These are phyloP conservation scores for Trinorchestia longiramus DNA, from an alignment of 1,140 invertebrate genomes.

Conservation along the genomic window DNA sequence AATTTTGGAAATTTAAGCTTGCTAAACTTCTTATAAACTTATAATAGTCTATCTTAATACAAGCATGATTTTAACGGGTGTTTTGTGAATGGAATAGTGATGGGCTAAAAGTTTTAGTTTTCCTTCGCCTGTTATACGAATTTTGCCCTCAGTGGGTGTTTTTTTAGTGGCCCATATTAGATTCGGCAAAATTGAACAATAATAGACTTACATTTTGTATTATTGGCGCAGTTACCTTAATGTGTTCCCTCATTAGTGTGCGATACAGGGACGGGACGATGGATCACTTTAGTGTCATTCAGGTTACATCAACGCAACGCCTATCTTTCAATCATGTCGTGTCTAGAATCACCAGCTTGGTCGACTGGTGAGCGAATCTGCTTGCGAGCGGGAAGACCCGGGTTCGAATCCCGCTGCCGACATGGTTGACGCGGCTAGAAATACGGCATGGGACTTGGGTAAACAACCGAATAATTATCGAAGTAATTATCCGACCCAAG, in stretches of 20 bases:
- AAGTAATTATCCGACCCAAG: no score
- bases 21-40: neutral
- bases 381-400: no score
- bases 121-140: neutral
- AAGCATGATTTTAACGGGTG: neutral
- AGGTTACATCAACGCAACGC: no score
- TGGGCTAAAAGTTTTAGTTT: neutral
- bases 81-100: neutral
- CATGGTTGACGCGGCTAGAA: no score
- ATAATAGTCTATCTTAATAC: neutral
- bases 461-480: no score
- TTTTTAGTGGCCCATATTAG: neutral
- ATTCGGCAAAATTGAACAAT: neutral
- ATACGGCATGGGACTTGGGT: no score
- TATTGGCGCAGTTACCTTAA: no score
- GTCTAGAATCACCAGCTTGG: no score
- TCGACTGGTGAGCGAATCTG: no score
- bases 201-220: neutral
- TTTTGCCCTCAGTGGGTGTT: neutral
- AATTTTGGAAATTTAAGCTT: neutral
- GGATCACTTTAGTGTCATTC: neutral
- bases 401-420: no score
- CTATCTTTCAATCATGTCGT: no score
- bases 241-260: no score
- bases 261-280: neutral